A percentile compares a stretch with the other conserved stretches of the same genome.
Evolutionary conservation across 2,888 invertebrate species (phyloP).

Genomic region (Abscondita cerata): DNA sequence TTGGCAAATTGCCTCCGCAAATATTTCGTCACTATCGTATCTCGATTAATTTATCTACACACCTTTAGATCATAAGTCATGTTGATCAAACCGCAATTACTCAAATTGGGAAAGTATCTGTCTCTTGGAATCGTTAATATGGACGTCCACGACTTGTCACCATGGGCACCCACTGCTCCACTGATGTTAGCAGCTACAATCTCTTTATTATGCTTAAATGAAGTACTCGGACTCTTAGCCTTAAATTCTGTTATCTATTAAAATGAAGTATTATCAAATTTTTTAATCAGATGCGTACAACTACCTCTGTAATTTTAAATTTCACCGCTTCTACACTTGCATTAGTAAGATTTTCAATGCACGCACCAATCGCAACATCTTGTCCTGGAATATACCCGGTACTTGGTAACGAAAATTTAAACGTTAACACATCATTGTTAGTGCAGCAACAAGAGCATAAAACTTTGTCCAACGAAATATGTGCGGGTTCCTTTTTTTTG

Average conservation of each 20-base stretch:
- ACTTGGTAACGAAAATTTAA: constrained; percentile 16
- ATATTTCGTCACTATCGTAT: neutral
- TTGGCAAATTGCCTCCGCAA: neutral
- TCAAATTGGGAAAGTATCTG: constrained; percentile 44
- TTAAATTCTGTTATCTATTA: constrained; percentile 4
- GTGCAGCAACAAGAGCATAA: constrained; percentile 26
- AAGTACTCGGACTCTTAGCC: neutral
- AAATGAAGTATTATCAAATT: too few relatives aligned
- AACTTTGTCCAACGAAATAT: constrained; percentile 19
- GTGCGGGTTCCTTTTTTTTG: neutral
- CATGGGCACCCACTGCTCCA: constrained; percentile 53
- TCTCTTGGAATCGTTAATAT: constrained; percentile 43
- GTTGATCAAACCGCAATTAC: constrained; percentile 11
- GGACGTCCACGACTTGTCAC: constrained; percentile 48
- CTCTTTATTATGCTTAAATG: neutral
- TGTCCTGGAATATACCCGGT: constrained; percentile 81
- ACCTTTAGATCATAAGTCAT: constrained; percentile 15
- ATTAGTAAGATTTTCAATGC: constrained; percentile 74
- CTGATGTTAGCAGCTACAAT: constrained; percentile 31
- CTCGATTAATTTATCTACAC: neutral
- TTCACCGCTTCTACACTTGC: constrained; percentile 16
- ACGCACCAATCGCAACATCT: constrained; percentile 71
- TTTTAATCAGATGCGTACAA: neutral
- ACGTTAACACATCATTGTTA: constrained; percentile 15
- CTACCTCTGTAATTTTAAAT: constrained; percentile 17